Base-by-base conservation (phyloP, 2,113 vertebrate genomes). In the Erythrocercus mccallii region DNA sequence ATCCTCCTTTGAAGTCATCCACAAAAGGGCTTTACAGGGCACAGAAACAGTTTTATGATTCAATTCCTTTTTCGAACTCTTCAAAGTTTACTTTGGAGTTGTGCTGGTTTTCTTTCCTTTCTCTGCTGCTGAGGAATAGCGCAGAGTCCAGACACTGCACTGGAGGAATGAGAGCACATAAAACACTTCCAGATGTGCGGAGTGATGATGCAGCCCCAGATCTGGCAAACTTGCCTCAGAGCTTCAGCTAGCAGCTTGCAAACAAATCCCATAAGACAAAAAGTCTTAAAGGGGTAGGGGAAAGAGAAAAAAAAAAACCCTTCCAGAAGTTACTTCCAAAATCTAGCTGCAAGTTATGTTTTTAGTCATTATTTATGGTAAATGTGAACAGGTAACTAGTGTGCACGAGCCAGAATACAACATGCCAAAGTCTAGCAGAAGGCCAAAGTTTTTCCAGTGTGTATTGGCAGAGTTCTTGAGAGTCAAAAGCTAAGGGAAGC, bases 111-210 rank as follows among this genome's bases (percentile, higher is more conserved):
- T 96, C 90, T 78, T 94, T 95, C 90, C 73, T 88, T 68, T 65
- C 70, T 95, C 93, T 85, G 95, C 82, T 91, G 88, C 91, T 95
- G 82, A 83, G 54, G 68, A 95, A 95, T 60, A 76, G 96, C 44
- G n/a, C 48, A 66, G 88, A 95, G 86, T 65, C 81, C 92, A 95
- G 97, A 96, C 79, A 2, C 65, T 7, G 77, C 30, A 60, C 88
- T 90, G 84, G 28, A 88, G 57, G 90, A 94, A 94, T 62, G 72
- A 94, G 93, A 97, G 93, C 85, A 76, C 94, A 71, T 68, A 97
- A 98, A 98, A 87, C 95, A 91, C 94, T 98, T 98, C 98, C 98
- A 98, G 97, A 98, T 98, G 98, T 96, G 94, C 58, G 66, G 64
- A 78, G 66, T 4, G 69, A 96, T 81, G 73, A 97, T 88, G 95